Evolutionary conservation across 2,888 invertebrate species (phyloP), one percentile per base, ranked within the genome.

Genomic region (Xylocampa areola): DNA sequence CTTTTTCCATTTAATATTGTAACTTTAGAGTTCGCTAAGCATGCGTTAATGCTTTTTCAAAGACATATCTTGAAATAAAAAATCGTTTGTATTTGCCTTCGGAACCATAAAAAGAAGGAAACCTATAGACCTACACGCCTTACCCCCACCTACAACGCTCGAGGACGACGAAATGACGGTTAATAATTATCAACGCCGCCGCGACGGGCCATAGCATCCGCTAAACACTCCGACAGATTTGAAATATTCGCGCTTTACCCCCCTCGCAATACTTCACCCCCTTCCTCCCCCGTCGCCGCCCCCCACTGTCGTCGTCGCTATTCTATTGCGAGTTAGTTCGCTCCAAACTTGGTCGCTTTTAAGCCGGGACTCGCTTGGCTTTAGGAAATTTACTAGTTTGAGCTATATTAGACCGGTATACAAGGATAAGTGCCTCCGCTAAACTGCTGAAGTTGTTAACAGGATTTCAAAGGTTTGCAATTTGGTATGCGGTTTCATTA

Each of bases 401-500:
- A 74, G 68, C 67, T 74, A 67, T 67, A 76, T 72, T 73, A 73
- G 71, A 71, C 62, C 69, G 66, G 60, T 68, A 68, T 62, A 68
- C 70, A 74, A 73, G 76, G 71, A 69, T 70, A 69, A 76, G 76
- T 66, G 64, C 55, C 66, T 68, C 52, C 48, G 63, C 72, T 75
- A 66, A 75, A 77, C 79, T 76, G 57, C 73, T 74, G 63, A 77
- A 81, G 75, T 80, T 78, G 73, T 76, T 80, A 73, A 75, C 67
- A 66, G 72, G 71, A 72, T 76, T 74, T 77, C 76, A 73, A 76
- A 78, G 69, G 72, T 60, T 70, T 76, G 68, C 72, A 70, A 74
- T 78, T 76, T 73, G 67, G 61, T 70, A 62, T 64, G 53, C 52
- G 54, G 70, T 66, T 61, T 67, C 66, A 72, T 77, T 72, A 70